phyloP scores from a whole-genome alignment of 2,113 vertebrate species.

The Crotalus helleri region DNA sequence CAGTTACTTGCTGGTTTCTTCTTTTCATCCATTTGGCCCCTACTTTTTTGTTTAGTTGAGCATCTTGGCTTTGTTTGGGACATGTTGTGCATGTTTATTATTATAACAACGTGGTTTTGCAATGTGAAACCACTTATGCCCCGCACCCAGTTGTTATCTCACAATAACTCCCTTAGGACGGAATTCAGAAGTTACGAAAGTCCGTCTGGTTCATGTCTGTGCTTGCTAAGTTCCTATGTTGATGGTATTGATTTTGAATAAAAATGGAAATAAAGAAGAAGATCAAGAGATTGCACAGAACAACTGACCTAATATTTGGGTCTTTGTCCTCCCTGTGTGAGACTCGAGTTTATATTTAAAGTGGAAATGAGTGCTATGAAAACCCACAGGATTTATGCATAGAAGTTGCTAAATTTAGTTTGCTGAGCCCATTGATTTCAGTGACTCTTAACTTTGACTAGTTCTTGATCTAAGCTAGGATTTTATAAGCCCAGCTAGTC shows the following conservation, averaged over 20 bases:
- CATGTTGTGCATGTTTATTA: background rate
- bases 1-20: background rate
- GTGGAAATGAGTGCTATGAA: background rate
- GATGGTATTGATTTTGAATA: background rate
- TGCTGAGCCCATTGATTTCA: background rate
- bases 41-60: background rate
- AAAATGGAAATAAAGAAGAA: background rate
- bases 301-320: background rate
- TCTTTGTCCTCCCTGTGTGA: background rate
- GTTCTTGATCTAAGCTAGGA: background rate
- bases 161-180: background rate
- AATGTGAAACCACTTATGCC: background rate
- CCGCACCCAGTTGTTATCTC: background rate
- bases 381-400: background rate
- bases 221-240: background rate
- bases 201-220: background rate
- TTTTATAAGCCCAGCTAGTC: background rate
- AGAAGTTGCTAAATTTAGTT: background rate
- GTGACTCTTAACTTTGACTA: background rate
- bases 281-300: background rate
- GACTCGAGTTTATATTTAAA: background rate
- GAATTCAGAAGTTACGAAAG: background rate
- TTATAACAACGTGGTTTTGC: background rate
- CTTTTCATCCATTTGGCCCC: background rate
- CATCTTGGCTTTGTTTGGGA: background rate